These are phyloP conservation scores for Hiodon alosoides DNA, from an alignment of 2,113 vertebrate species.

Conservation along the genomic window DNA sequence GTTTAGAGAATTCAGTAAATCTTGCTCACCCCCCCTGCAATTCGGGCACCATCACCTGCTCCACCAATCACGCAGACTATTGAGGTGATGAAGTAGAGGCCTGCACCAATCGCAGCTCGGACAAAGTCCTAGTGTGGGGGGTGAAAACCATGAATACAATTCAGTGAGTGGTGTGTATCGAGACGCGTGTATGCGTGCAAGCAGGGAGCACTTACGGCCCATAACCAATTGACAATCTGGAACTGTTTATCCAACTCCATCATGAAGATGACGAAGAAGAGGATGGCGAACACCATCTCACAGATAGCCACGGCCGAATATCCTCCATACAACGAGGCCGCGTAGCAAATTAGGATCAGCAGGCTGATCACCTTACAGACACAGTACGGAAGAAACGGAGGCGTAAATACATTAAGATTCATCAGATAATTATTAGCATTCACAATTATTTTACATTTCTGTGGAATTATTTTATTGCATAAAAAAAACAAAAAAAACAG, in stretches of 20 bases:
- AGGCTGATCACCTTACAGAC: constrained; percentile 48
- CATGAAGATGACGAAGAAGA: constrained; percentile 66
- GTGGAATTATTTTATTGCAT: no score
- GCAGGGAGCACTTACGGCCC: constrained; percentile 57
- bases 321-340: constrained; percentile 46
- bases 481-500: no score
- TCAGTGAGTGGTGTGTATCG: not conserved
- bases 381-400: not conserved
- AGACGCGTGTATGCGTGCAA: rapidly evolving
- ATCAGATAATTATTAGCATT: no score
- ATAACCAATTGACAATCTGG: constrained; percentile 57
- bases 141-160: not conserved
- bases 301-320: constrained; percentile 53
- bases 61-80: constrained; percentile 54
- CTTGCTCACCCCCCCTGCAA: constrained; percentile 61
- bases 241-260: constrained; percentile 64
- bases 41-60: constrained; percentile 48
- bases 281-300: constrained; percentile 52
- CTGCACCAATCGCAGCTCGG: constrained; percentile 49
- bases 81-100: constrained; percentile 59
- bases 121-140: constrained; percentile 50
- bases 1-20: not conserved
- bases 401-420: not conserved
- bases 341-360: constrained; percentile 63
- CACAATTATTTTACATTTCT: no score